Base-by-base conservation (phyloP, 1,140 invertebrate genomes). In the Conopomorpha cramerella region DNA sequence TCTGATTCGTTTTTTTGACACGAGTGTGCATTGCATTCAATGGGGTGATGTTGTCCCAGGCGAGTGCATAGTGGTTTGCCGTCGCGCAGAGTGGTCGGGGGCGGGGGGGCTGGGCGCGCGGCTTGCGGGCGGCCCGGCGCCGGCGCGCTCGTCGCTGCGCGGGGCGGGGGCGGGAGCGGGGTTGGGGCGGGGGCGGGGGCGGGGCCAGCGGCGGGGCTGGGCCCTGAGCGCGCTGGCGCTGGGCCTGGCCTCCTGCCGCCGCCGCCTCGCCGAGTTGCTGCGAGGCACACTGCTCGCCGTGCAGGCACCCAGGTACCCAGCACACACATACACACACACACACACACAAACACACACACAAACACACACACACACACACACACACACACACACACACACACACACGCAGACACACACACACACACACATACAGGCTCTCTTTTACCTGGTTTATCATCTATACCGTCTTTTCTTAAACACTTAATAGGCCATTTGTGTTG, bases 21-120 rank as follows among this genome's bases (percentile, higher is more conserved):
- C n/a, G 23, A 1, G 18, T 25, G 8, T 4, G 7, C 6, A 14
- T 27, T 7, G 36, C 8, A 33, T 8, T 19, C 16, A n/a, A 23
- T 33, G 7, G 2, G 2, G 2, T 2, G 1, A 16, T 23, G 8
- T 32, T 33, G 10, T 19, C 34, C 10, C 35, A 56, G 48, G 58
- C n/a, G 58, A 58, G 15, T 55, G 56, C 27, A 58, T 67, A 34
- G 34, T 60, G 32, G 52, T 67, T 12, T 59, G 50, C 38, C 29
- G 32, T 3, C n/a, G n/a, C n/a, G n/a, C n/a, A n/a, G n/a, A n/a
- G n/a, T n/a, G n/a, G n/a, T n/a, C n/a, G n/a, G n/a, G n/a, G n/a
- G n/a, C n/a, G n/a, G n/a, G n/a, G n/a, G n/a, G n/a, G n/a, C n/a
- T n/a, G n/a, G n/a, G 36, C 23, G 4, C 36, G 39, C 1, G 55